A percentile compares a stretch with the other conserved stretches of the same genome.
phyloP scores from a whole-genome alignment of 2,797 vertebrate species.

The Rallus crepitans region DNA sequence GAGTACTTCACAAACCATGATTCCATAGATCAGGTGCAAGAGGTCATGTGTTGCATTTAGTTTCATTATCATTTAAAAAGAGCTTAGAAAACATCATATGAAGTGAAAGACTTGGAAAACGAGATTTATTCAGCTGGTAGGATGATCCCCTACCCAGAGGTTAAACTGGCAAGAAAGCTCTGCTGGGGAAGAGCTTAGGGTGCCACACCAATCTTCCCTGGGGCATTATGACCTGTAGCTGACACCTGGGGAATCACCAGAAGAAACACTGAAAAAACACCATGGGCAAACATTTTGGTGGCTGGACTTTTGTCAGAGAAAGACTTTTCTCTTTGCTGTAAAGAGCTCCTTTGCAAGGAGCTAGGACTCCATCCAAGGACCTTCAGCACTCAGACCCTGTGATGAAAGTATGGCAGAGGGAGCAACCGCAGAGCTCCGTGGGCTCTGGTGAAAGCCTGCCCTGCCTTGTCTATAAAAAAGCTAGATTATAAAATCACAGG shows the following conservation, averaged over 20 bases:
- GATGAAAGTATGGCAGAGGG: not conserved
- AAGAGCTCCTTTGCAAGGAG: not conserved
- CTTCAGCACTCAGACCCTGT: not conserved
- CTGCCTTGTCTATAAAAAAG: not conserved
- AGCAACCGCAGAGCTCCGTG: not conserved
- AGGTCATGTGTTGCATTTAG: not conserved
- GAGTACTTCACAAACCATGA: not conserved
- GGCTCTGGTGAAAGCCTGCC: not conserved
- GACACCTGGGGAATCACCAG: not conserved
- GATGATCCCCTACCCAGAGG: not conserved
- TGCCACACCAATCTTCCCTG: not conserved
- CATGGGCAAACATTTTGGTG: not conserved
- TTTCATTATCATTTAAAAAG: not conserved
- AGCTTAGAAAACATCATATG: not conserved
- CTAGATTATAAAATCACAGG: not conserved
- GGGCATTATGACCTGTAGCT: not conserved
- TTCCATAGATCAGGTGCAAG: not conserved
- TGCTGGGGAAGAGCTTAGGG: not conserved
- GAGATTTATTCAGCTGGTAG: not conserved
- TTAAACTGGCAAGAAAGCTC: not conserved
- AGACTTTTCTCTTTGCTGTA: not conserved
- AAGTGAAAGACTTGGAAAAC: not conserved
- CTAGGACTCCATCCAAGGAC: not conserved
- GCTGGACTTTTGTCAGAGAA: not conserved
- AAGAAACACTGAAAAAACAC: not conserved